Base-by-base conservation (phyloP, 2,113 vertebrate species). In the Phalacrocorax brasilianus region DNA sequence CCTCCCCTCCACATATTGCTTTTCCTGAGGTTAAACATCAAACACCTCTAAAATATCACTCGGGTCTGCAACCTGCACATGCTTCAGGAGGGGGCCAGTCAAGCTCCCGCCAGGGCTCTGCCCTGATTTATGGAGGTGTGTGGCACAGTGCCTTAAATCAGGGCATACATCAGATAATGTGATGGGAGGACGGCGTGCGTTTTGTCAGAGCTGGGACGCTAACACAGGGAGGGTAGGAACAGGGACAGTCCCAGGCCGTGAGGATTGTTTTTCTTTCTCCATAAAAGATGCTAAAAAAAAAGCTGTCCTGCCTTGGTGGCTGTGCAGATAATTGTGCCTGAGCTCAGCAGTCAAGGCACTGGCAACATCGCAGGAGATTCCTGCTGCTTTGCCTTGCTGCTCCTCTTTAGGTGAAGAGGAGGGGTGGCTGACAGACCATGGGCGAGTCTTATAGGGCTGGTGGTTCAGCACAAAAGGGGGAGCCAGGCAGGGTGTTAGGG, bases 21-120 rank as follows among this genome's bases (percentile, higher is more conserved):
- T 95, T 90, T 90, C 62, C 74, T 49, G 92, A 91, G 94, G 89
- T 97, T 79, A 95, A 91, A 94, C 53, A n/a, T 94, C 92, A 97
- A 94, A 83, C 14, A 9, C 6, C 83, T 83, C 74, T 96, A 95
- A 97, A 97, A 97, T 95, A 95, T 80, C 81, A 79, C 91, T 50
- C 1, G 3, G 61, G 70, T 89, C 65, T 91, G 70, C 86, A 94
- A 82, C 82, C 53, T 58, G 2, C 26, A 16, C 5, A 7, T 14
- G 2, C 73, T 93, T 82, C 24, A 13, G 56, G 87, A 77, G 63
- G 65, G 53, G 71, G 28, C 49, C 82, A 68, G 86, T 38, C 44
- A 0, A 22, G 53, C 42, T 79, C 42, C 68, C 85, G 70, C 28
- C 2, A 2, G 80, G 85, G 87, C 68, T 88, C 38, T 61, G 45